Evolutionary conservation across 2,113 vertebrate genomes (phyloP), one percentile per base, ranked within the genome.

Genomic region (Ictalurus furcatus): DNA sequence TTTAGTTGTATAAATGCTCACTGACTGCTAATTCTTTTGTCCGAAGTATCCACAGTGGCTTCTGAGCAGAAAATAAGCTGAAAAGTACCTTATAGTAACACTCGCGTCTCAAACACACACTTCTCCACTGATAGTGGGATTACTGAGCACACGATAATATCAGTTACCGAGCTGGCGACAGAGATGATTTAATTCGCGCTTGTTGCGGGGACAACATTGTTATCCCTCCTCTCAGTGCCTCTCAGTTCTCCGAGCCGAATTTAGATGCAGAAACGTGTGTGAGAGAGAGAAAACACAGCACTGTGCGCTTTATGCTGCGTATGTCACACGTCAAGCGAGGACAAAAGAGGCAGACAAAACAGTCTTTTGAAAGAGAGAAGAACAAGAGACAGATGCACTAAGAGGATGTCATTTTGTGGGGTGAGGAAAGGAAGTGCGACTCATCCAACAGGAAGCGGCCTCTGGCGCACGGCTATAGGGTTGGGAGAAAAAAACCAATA

Each of bases 131-230:
- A 63, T 61, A 28, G 19, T 25, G 4, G 34, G 81, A 84, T 63
- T 84, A 84, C 58, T 28, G 21, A 13, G 34, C 0, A 30, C 19
- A 25, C 34, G 54, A 63, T 84, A 85, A 88, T 91, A 93, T 94
- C 90, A 88, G 88, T 84, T 52, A 88, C 69, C 28, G 63, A 89
- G 88, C 69, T 85, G 90, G 93, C 92, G 89, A 91, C 91, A 88
- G 91, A 93, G 90, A 93, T 90, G 74, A 91, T 90, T 89, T 87
- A 88, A 87, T 85, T 90, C 89, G 89, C 84, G 63, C 88, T 87
- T 88, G 81, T 79, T 54, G 61, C 73, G 84, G 90, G 89, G 91
- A 90, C 93, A 92, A 92, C 88, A 89, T 65, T 52, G 67, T 90
- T 89, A 90, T 88, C 80, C 59, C 28, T 87, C 40, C 40, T 40